phyloP scores from a whole-genome alignment of 2,113 vertebrate species.

The Piprites chloris region DNA sequence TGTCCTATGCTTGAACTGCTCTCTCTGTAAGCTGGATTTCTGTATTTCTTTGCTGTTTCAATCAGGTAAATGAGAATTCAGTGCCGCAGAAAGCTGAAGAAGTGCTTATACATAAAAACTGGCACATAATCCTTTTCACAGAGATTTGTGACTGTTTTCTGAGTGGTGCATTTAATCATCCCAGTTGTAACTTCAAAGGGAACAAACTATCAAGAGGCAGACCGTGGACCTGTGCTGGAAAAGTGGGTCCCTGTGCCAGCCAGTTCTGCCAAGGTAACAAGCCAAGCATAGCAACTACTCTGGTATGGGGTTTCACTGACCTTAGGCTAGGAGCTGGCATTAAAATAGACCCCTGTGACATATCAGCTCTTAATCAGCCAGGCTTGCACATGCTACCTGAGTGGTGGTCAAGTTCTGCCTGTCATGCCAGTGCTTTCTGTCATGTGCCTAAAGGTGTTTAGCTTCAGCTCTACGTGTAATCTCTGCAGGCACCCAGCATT shows the following conservation, averaged over 20 bases:
- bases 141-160: slow-evolving; percentile 16
- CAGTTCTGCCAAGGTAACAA: not conserved
- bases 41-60: not conserved
- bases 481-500: not conserved
- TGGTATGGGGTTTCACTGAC: not conserved
- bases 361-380: not conserved
- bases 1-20: not conserved
- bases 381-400: not conserved
- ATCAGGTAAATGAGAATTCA: slow-evolving; percentile 38
- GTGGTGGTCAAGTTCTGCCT: not conserved
- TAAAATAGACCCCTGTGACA: not conserved
- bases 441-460: not conserved
- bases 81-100: not conserved
- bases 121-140: not conserved
- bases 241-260: not conserved
- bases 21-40: not conserved
- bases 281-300: not conserved
- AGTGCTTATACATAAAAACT: not conserved
- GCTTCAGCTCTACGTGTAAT: fast-evolving
- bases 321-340: not conserved
- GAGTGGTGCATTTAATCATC: not conserved
- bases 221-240: not conserved
- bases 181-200: not conserved
- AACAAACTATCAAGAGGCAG: not conserved
- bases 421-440: not conserved